These are phyloP conservation scores for Meleagris gallopavo DNA, from an alignment of 2,113 vertebrate genomes.

Conservation along the genomic window DNA sequence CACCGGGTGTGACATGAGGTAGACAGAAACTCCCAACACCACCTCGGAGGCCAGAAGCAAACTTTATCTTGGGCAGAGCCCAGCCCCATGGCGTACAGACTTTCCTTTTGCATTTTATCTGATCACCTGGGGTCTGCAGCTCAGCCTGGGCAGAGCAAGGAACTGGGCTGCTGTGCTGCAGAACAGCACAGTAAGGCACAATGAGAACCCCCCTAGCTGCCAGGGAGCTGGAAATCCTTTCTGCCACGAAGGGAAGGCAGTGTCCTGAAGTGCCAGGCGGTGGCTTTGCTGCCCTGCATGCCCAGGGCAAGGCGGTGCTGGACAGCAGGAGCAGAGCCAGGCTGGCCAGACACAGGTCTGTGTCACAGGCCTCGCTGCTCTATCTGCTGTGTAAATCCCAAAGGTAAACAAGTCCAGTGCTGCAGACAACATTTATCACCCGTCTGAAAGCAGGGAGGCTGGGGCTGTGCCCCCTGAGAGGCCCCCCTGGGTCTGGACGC, in stretches of 20 bases:
- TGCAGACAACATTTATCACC: constrained; percentile 66
- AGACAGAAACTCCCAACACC: neutral
- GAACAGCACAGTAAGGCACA: neutral
- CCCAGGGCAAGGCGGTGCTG: neutral
- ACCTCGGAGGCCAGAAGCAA: neutral
- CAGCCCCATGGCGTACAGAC: neutral
- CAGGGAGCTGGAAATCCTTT: rapidly evolving
- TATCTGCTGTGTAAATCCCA: constrained; percentile 47
- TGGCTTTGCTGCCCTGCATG: neutral
- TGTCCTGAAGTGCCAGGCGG: rapidly evolving
- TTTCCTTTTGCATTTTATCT: neutral
- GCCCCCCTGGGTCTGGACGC: neutral
- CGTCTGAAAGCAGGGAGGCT: neutral
- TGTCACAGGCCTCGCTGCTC: neutral
- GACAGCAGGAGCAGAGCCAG: neutral
- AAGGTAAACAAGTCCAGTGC: constrained; percentile 58
- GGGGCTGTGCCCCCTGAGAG: neutral
- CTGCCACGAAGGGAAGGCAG: neutral
- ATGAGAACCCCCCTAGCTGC: rapidly evolving
- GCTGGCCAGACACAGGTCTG: neutral
- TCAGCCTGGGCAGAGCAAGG: neutral
- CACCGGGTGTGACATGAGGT: neutral
- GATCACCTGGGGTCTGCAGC: neutral
- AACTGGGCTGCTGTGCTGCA: rapidly evolving
- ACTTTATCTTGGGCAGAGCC: neutral